Conservation (phyloP, 2,797 vertebrate species). For the Danio albolineatus region DNA sequence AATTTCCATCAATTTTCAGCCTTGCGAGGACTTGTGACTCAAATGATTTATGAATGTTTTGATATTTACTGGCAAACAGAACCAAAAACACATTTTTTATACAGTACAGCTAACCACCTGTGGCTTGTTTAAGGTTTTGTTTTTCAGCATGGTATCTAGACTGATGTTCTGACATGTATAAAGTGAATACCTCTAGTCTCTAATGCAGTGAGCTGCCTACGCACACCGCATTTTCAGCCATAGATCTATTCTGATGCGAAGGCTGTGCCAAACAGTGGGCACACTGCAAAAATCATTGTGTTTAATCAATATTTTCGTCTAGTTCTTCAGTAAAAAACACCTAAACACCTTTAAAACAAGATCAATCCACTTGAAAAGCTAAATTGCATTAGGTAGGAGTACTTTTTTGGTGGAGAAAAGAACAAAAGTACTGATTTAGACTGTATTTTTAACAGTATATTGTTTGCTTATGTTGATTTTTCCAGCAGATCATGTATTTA, state of each 20-base stretch:
- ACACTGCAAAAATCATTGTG: neutral
- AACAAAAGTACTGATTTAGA: neutral
- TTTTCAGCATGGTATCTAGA: neutral
- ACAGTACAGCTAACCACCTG: neutral
- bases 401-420: neutral
- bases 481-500: too few relatives aligned
- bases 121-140: neutral
- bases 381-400: conserved; percentile 3
- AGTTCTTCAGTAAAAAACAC: conserved; percentile 13
- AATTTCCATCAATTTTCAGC: neutral
- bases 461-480: too few relatives aligned
- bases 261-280: conserved; percentile 16
- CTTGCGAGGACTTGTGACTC: too few relatives aligned
- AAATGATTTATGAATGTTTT: neutral
- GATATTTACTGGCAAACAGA: neutral
- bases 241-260: neutral
- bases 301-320: neutral
- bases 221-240: conserved; percentile 1
- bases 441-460: neutral
- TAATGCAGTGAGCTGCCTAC: conserved; percentile 11
- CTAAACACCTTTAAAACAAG: neutral
- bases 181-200: neutral
- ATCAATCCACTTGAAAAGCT: neutral
- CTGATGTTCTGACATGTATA: neutral
- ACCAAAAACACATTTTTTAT: neutral